Conservation (phyloP, 2,797 vertebrate genomes). For the Peromyscus melanophrys region DNA sequence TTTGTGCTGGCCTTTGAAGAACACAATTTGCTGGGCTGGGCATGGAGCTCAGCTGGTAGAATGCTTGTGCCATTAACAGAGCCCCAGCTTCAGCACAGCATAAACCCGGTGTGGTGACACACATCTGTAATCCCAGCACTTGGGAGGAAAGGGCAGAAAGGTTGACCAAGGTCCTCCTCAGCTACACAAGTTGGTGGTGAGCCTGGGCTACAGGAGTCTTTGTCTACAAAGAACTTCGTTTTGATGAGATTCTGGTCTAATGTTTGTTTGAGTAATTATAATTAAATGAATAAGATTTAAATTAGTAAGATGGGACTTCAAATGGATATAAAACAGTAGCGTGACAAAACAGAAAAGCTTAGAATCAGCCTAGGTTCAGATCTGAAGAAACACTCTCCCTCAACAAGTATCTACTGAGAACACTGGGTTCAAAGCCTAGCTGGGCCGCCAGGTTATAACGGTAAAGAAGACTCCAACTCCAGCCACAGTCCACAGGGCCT, state of each 20-base stretch:
- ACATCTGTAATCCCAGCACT: not conserved
- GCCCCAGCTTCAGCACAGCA: not conserved
- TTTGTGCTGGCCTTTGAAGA: not conserved
- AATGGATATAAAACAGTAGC: not conserved
- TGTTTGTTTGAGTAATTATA: not conserved
- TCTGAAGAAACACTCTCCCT: not conserved
- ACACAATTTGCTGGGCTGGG: not conserved
- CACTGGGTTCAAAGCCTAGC: not conserved
- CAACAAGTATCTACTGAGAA: not conserved
- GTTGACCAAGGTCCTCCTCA: not conserved
- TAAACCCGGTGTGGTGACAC: no score
- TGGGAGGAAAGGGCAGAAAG: not conserved
- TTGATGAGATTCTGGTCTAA: not conserved
- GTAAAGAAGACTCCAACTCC: not conserved
- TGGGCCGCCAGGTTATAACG: not conserved
- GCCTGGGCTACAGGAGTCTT: not conserved
- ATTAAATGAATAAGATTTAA: not conserved
- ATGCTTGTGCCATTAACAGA: not conserved
- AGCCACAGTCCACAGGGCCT: not conserved
- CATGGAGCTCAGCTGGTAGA: no score
- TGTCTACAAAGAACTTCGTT: not conserved
- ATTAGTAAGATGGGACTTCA: not conserved
- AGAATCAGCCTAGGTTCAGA: not conserved
- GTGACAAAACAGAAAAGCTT: slow-evolving; percentile 11
- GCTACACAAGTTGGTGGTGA: not conserved